These are phyloP conservation scores for Peromyscus melanophrys DNA, from an alignment of 2,797 vertebrate genomes.

Conservation along the genomic window DNA sequence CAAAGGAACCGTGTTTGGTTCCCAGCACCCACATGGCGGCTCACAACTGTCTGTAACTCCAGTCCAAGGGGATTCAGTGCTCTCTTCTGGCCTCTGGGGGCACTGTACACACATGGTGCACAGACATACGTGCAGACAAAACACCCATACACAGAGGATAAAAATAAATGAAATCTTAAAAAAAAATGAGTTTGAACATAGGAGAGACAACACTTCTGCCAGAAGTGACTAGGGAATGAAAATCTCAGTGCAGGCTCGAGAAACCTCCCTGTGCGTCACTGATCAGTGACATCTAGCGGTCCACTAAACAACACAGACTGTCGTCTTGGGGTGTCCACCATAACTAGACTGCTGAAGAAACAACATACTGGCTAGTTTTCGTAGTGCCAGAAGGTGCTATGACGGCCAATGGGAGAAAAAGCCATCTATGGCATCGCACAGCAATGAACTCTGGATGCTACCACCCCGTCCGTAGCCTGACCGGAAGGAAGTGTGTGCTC, in stretches of 20 bases:
- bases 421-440: neutral
- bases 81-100: neutral
- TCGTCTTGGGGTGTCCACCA: neutral
- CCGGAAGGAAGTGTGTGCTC: neutral
- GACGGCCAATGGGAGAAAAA: neutral
- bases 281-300: neutral
- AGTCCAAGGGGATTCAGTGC: neutral
- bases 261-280: neutral
- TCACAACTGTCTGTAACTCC: neutral
- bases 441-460: neutral
- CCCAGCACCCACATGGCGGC: neutral
- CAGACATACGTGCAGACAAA: neutral
- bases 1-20: neutral
- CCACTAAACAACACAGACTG: neutral
- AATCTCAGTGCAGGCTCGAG: neutral
- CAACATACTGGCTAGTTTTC: neutral
- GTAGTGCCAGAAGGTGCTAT: neutral
- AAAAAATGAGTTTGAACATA: neutral
- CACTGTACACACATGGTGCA: neutral
- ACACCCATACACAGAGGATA: neutral
- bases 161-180: neutral
- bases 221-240: neutral
- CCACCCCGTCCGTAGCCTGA: neutral
- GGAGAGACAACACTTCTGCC: neutral
- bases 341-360: neutral